Evolutionary conservation across 2,797 vertebrate species (phyloP).

Genomic region (Yasuhikotakia modesta): DNA sequence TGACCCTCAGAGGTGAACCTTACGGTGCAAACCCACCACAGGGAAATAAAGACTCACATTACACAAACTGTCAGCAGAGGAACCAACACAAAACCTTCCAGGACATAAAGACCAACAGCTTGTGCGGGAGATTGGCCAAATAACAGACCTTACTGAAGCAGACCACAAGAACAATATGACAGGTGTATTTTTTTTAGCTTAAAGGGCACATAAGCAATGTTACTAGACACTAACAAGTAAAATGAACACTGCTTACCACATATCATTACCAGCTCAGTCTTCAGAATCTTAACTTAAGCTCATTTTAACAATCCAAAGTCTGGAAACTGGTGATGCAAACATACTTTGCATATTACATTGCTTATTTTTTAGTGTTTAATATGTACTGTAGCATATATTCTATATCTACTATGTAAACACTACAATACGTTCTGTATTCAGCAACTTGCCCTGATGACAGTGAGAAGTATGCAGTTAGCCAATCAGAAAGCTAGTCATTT

Average conservation of each 20-base stretch:
- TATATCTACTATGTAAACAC: too few species aligned
- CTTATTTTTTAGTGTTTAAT: too few species aligned
- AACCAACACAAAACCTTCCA: slow-evolving; percentile 29
- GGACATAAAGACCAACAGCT: neutral
- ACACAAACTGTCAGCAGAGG: slow-evolving; percentile 14
- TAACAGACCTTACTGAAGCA: slow-evolving; percentile 2
- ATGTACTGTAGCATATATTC: too few species aligned
- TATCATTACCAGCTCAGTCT: too few species aligned
- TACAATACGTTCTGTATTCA: too few species aligned
- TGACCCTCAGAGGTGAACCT: slow-evolving; percentile 12
- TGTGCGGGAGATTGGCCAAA: slow-evolving; percentile 4
- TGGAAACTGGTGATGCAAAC: too few species aligned
- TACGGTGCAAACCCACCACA: slow-evolving; percentile 12
- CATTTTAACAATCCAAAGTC: neutral
- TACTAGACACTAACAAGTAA: too few species aligned
- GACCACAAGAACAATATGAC: neutral
- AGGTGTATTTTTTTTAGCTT: neutral
- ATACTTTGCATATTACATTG: too few species aligned
- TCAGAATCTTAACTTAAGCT: neutral
- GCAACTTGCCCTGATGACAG: too few species aligned
- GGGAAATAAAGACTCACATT: slow-evolving; percentile 36
- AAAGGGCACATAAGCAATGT: neutral
- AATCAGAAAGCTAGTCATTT: too few species aligned
- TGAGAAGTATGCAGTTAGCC: too few species aligned
- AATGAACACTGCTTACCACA: too few species aligned